These are phyloP conservation scores for Tethea ocularis DNA, from an alignment of 2,888 invertebrate genomes.

Conservation along the genomic window DNA sequence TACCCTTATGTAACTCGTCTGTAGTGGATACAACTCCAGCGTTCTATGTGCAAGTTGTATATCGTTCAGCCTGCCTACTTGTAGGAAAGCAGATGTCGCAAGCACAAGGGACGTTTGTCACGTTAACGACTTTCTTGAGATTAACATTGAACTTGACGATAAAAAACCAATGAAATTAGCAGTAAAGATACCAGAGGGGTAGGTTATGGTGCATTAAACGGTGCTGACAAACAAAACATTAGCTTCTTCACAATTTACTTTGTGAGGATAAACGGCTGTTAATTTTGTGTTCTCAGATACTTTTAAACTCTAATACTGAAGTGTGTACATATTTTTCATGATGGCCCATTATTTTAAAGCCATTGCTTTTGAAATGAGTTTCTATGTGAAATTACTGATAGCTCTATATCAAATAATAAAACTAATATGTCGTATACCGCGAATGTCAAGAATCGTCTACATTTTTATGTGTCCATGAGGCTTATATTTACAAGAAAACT, in stretches of 20 bases:
- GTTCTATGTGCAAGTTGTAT: slow-evolving; percentile 61
- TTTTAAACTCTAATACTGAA: background rate
- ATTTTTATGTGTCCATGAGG: too few relatives aligned
- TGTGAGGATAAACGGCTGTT: slow-evolving; percentile 11
- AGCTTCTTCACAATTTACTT: slow-evolving; percentile 9
- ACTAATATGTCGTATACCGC: too few relatives aligned
- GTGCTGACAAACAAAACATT: slow-evolving; percentile 25
- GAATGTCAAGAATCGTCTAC: too few relatives aligned
- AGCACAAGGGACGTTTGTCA: slow-evolving; percentile 65
- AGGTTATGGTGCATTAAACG: slow-evolving; percentile 58
- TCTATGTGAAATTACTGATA: background rate
- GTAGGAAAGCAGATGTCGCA: slow-evolving; percentile 66
- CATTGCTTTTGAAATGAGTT: too few relatives aligned
- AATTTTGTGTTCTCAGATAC: background rate
- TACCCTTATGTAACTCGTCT: background rate
- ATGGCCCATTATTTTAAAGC: background rate
- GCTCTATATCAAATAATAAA: too few relatives aligned
- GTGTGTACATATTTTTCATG: background rate
- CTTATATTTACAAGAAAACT: too few relatives aligned
- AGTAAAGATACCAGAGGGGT: slow-evolving; percentile 75
- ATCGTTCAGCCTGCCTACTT: slow-evolving; percentile 49
- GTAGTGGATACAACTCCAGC: slow-evolving; percentile 18
- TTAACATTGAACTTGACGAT: slow-evolving; percentile 80
- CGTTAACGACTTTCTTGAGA: slow-evolving; percentile 51
- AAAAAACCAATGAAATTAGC: slow-evolving; percentile 77